These are phyloP conservation scores for Clarias pachynema DNA, from an alignment of 2,797 vertebrate species.

Conservation along the genomic window DNA sequence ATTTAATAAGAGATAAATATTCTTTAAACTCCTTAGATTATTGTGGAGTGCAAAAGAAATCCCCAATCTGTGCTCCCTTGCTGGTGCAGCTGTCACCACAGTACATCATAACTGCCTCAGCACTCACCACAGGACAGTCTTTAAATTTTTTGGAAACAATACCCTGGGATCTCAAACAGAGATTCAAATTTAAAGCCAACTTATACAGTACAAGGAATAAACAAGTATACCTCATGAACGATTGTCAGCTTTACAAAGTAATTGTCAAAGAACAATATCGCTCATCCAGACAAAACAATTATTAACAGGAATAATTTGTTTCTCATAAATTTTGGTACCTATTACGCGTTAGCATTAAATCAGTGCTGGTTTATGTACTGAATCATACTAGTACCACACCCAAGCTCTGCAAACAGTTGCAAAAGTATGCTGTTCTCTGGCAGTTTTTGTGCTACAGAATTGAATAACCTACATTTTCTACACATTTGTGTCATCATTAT, in stretches of 20 bases:
- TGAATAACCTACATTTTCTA: background rate
- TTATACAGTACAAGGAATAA: background rate
- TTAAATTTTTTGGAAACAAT: background rate
- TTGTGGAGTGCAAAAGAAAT: background rate
- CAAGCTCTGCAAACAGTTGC: background rate
- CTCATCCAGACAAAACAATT: background rate
- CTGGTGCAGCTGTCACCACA: background rate
- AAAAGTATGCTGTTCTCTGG: background rate
- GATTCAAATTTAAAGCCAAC: background rate
- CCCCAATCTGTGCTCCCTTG: background rate
- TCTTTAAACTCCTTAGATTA: background rate
- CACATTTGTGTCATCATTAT: background rate
- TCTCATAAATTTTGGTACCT: background rate
- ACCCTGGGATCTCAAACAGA: background rate
- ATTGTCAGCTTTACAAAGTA: background rate
- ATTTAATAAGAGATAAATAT: background rate
- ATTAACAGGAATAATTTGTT: background rate
- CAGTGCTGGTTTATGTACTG: background rate
- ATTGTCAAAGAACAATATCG: background rate
- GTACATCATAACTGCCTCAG: slow-evolving; percentile 1
- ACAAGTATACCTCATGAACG: background rate
- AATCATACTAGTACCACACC: background rate
- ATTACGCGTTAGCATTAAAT: background rate
- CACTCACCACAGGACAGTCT: background rate
- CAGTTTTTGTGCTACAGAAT: background rate